phyloP scores from a whole-genome alignment of 2,888 invertebrate genomes.

The Noctua janthina region DNA sequence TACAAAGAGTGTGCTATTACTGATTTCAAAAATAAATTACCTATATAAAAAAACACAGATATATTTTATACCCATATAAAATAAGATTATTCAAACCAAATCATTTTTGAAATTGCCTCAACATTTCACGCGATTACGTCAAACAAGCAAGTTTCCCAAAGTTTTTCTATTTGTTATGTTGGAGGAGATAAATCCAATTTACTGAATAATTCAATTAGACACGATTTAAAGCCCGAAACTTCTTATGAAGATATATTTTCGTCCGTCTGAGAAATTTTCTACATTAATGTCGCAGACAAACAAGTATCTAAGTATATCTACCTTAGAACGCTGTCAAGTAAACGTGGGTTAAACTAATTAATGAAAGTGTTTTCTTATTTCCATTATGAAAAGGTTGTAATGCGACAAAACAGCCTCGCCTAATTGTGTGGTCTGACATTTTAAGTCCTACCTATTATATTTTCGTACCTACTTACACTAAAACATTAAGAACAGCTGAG shows the following conservation, averaged over 20 bases:
- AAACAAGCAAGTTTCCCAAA: conserved; percentile 50
- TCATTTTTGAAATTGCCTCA: conserved; percentile 45
- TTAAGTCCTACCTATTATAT: conserved; percentile 13
- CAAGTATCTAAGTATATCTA: conserved; percentile 17
- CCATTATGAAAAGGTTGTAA: conserved; percentile 18
- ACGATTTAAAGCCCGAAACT: conserved; percentile 53
- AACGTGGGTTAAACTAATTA: conserved; percentile 26
- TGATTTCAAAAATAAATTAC: background rate
- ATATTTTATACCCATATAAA: conserved; percentile 22
- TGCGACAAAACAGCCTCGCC: background rate
- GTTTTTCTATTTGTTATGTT: conserved; percentile 55
- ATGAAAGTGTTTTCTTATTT: conserved; percentile 40
- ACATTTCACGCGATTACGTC: conserved; percentile 47
- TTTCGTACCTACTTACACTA: conserved; percentile 1
- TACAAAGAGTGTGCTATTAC: background rate
- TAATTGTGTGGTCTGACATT: conserved; percentile 38
- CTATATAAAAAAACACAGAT: background rate
- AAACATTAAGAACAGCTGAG: conserved; percentile 9
- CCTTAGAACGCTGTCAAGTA: conserved; percentile 25
- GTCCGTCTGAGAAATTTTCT: conserved; percentile 31
- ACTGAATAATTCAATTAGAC: conserved; percentile 58
- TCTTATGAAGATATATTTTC: conserved; percentile 52
- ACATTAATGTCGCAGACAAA: conserved; percentile 40
- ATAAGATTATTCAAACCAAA: conserved; percentile 42
- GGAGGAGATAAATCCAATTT: conserved; percentile 57